Evolutionary conservation across 2,113 vertebrate species (phyloP).

Genomic region (Edolisoma coerulescens): DNA sequence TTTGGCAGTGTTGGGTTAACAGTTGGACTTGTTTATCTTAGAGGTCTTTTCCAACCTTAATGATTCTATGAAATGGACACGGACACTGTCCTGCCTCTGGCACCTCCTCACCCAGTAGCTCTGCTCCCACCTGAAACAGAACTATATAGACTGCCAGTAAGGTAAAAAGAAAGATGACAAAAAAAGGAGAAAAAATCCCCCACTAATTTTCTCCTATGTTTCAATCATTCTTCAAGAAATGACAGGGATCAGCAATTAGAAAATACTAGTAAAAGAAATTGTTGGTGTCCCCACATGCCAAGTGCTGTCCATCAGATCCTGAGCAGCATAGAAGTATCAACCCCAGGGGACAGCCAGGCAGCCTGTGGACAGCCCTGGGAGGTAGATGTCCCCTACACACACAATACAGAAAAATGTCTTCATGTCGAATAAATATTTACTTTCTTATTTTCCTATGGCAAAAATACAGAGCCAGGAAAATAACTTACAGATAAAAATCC

Average conservation of each 20-base stretch:
- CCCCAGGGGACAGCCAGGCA: neutral
- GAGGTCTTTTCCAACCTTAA: neutral
- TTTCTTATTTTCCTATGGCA: neutral
- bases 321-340: neutral
- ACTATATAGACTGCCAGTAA: neutral
- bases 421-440: neutral
- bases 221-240: neutral
- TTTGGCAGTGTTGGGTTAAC: neutral
- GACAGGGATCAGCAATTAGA: neutral
- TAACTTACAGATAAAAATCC: neutral
- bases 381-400: neutral
- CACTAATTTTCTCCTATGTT: neutral
- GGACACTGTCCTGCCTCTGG: neutral
- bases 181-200: rapidly evolving
- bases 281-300: neutral
- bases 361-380: neutral
- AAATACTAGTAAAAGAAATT: neutral
- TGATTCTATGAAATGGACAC: neutral
- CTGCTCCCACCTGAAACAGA: neutral
- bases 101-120: neutral
- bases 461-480: neutral
- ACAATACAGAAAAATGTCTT: neutral
- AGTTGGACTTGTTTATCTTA: rapidly evolving
- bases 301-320: neutral
- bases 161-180: neutral